Conservation (phyloP, 2,113 vertebrate species). For the Acrocephalus kingi region DNA sequence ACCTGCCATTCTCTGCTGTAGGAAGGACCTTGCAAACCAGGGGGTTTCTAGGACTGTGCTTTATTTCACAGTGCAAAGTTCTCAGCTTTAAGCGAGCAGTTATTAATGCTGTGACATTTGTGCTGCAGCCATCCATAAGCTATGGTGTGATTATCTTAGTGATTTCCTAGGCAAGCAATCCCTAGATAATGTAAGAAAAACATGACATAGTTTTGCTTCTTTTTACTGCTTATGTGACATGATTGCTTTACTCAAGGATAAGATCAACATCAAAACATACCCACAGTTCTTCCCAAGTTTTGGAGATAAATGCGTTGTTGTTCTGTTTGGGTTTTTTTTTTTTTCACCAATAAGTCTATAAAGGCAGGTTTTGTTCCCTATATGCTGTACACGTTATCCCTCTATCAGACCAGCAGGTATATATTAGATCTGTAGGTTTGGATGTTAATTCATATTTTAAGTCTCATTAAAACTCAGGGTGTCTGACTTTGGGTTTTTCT, state of each 20-base stretch:
- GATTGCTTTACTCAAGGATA: background rate
- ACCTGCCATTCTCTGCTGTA: background rate
- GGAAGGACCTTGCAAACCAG: background rate
- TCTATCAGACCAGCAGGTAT: background rate
- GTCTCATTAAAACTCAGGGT: background rate
- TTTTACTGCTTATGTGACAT: background rate
- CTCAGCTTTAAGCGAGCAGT: background rate
- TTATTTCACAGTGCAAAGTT: background rate
- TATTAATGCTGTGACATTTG: background rate
- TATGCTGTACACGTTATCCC: background rate
- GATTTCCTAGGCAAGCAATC: background rate
- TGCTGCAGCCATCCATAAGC: background rate
- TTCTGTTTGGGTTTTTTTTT: background rate
- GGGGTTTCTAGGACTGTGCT: background rate
- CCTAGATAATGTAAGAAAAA: slow-evolving; percentile 17
- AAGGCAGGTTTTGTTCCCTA: background rate
- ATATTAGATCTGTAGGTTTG: background rate
- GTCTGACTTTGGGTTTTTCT: background rate
- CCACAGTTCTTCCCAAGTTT: background rate
- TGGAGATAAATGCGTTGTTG: background rate
- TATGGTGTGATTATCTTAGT: background rate
- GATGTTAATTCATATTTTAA: background rate
- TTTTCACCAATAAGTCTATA: background rate
- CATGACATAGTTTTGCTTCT: background rate
- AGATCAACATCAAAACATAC: background rate